Percentiles rank a stretch among this genome's conserved stretches.
Evolutionary conservation across 2,888 invertebrate genomes (phyloP).

Genomic region (Auanema freiburgensis): DNA sequence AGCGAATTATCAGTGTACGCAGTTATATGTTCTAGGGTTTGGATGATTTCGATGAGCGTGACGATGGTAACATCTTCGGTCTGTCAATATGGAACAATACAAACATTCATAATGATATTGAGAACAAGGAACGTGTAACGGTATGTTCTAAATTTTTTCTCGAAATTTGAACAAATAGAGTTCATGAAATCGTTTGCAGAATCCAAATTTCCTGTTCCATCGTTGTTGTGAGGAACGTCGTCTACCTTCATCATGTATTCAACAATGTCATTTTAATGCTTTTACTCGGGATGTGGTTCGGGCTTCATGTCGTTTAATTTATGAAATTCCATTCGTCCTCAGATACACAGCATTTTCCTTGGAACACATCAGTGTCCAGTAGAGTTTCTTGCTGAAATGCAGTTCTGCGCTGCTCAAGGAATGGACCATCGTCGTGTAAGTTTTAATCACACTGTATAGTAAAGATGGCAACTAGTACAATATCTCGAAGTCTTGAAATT

Average conservation of each 20-base stretch:
- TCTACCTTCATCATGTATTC: slow-evolving; percentile 34
- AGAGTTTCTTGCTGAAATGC: slow-evolving; percentile 56
- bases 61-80: slow-evolving; percentile 43
- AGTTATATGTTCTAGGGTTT: slow-evolving; percentile 2
- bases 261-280: slow-evolving; percentile 42
- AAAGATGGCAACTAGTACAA: background rate
- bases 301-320: background rate
- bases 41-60: slow-evolving; percentile 22
- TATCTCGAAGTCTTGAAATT: no score
- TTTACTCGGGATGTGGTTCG: slow-evolving; percentile 33
- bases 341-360: slow-evolving; percentile 57
- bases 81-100: slow-evolving; percentile 42
- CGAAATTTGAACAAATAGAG: background rate
- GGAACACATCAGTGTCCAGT: slow-evolving; percentile 54
- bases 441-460: background rate
- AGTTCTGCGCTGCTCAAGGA: slow-evolving; percentile 56
- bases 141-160: slow-evolving; percentile 11
- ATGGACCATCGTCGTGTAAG: slow-evolving; percentile 42
- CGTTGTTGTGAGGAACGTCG: slow-evolving; percentile 41
- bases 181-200: slow-evolving; percentile 20
- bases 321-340: slow-evolving; percentile 10
- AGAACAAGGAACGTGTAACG: slow-evolving; percentile 23
- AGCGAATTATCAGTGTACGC: background rate
- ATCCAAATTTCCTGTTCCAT: slow-evolving; percentile 43
- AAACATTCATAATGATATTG: slow-evolving; percentile 18